Conservation (phyloP, 2,797 vertebrate species). For the Bradypus variegatus region DNA sequence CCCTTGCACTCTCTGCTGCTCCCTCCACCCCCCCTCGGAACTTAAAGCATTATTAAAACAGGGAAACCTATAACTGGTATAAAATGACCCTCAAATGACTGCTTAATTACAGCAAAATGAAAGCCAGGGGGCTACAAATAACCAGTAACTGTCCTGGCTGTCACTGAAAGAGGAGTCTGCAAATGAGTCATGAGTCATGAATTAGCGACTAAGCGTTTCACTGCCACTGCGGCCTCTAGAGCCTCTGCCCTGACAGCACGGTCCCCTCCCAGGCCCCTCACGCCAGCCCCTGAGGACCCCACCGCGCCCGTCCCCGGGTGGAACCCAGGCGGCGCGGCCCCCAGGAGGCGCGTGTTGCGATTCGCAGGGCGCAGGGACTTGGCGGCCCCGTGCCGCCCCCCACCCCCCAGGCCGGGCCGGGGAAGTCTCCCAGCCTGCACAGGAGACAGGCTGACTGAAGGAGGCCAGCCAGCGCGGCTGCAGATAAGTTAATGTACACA, state of each 20-base stretch:
- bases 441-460: constrained; percentile 98
- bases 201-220: constrained; percentile 29
- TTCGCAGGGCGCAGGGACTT: constrained; percentile 82
- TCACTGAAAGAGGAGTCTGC: constrained; percentile 57
- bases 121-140: constrained; percentile 63
- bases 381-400: constrained; percentile 71
- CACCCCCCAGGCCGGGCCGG: constrained; percentile 76
- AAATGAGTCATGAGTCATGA: constrained; percentile 54
- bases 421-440: constrained; percentile 87
- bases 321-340: constrained; percentile 74
- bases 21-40: constrained; percentile 26
- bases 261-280: neutral
- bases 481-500: constrained; percentile 99
- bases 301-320: neutral
- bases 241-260: neutral
- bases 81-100: constrained; percentile 64
- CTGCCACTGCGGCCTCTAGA: neutral
- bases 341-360: constrained; percentile 80
- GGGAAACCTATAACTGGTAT: constrained; percentile 44
- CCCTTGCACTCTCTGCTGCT: constrained; percentile 51
- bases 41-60: constrained; percentile 44
- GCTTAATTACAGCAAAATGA: constrained; percentile 65
- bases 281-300: neutral
- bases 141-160: constrained; percentile 66
- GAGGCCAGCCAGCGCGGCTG: constrained; percentile 88